Percentiles rank a stretch among this genome's conserved stretches.
Evolutionary conservation across 2,113 vertebrate species (phyloP).

Genomic region (Phalacrocorax pelagicus): DNA sequence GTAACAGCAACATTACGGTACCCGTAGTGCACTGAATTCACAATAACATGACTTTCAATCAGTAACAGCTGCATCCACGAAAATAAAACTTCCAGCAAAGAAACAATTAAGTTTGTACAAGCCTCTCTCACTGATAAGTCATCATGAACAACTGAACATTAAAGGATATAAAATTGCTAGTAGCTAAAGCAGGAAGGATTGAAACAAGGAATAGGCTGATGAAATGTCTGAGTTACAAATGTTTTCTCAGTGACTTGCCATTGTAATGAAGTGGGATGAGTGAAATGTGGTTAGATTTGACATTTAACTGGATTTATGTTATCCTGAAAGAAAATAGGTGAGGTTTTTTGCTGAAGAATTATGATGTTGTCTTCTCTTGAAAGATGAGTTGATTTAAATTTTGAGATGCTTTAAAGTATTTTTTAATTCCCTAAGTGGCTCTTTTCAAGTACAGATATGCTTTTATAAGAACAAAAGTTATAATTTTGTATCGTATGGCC

Average conservation of each 20-base stretch:
- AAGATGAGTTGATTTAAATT: neutral
- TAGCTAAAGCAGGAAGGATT: neutral
- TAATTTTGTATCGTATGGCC: neutral
- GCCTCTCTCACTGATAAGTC: neutral
- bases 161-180: neutral
- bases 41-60: neutral
- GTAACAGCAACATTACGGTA: neutral
- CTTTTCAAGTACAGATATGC: neutral
- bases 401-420: neutral
- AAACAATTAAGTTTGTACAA: neutral
- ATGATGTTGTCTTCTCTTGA: neutral
- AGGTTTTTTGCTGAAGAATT: neutral
- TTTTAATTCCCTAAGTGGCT: neutral
- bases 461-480: neutral
- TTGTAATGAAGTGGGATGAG: neutral
- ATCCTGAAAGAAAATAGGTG: neutral
- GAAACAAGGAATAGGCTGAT: neutral
- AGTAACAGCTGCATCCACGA: neutral
- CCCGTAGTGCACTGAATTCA: neutral
- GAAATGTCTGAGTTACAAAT: neutral
- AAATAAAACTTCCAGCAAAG: neutral
- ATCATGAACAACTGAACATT: neutral
- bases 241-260: neutral
- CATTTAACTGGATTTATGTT: neutral
- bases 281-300: conserved; percentile 8